Percentiles rank a stretch among this genome's conserved stretches.
Evolutionary conservation across 2,888 invertebrate species (phyloP).

Genomic region (Acronicta aceris): DNA sequence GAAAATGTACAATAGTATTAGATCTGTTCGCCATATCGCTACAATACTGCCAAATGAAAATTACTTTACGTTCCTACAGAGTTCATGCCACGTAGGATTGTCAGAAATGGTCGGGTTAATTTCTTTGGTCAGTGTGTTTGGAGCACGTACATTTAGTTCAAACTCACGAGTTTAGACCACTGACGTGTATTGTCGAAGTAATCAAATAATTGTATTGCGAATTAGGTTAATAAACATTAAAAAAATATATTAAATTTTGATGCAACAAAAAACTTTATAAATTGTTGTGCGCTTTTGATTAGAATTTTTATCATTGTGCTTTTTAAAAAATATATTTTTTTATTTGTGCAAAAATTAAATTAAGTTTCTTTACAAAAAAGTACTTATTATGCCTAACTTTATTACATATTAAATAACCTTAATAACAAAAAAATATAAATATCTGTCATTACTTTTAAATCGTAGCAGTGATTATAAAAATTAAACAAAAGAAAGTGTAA

Average conservation of each 20-base stretch:
- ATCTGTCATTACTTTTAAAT: too few species aligned
- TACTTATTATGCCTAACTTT: too few species aligned
- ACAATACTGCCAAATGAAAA: slow-evolving; percentile 53
- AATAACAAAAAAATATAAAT: too few species aligned
- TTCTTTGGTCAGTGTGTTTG: slow-evolving; percentile 22
- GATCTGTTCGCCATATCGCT: slow-evolving; percentile 44
- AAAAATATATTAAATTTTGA: slow-evolving; percentile 5
- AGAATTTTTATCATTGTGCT: too few species aligned
- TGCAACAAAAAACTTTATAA: background rate
- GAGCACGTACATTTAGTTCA: slow-evolving; percentile 45
- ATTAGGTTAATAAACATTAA: background rate
- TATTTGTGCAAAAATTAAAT: too few species aligned
- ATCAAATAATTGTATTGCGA: background rate
- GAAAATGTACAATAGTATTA: slow-evolving; percentile 45
- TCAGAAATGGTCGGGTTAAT: slow-evolving; percentile 31
- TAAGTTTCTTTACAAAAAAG: too few species aligned
- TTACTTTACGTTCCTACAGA: slow-evolving; percentile 15
- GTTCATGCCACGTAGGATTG: slow-evolving; percentile 13
- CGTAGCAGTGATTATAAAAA: too few species aligned
- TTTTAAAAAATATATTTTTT: too few species aligned
- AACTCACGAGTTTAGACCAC: slow-evolving; percentile 21
- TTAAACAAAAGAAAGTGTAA: too few species aligned
- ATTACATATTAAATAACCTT: too few species aligned
- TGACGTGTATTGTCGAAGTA: slow-evolving; percentile 30
- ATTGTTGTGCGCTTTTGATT: too few species aligned